phyloP scores from a whole-genome alignment of 2,113 vertebrate genomes.

The Erythrolamprus reginae region DNA sequence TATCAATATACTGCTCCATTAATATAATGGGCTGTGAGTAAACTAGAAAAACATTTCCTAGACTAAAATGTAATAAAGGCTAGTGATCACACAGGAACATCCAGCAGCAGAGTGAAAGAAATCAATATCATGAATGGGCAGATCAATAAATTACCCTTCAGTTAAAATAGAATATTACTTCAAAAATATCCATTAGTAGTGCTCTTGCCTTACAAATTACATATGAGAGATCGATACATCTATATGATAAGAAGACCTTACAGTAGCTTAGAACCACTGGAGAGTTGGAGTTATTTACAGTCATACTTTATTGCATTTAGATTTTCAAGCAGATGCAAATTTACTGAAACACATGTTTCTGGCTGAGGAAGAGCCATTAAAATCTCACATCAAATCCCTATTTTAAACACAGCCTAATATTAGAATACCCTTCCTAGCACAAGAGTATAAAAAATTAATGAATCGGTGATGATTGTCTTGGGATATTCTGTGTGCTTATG shows the following conservation, averaged over 20 bases:
- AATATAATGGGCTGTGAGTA: conserved; percentile 43
- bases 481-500: conserved; percentile 5
- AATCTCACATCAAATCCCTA: neutral
- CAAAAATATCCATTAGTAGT: conserved; percentile 45
- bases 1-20: conserved; percentile 62
- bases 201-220: conserved; percentile 51
- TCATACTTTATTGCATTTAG: neutral
- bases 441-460: conserved; percentile 40
- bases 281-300: conserved; percentile 19
- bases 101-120: conserved; percentile 39
- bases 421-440: conserved; percentile 12
- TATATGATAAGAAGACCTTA: conserved; percentile 18
- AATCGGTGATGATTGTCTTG: neutral
- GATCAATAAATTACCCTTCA: conserved; percentile 49
- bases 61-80: conserved; percentile 49
- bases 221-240: conserved; percentile 41
- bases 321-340: conserved; percentile 6
- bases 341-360: neutral
- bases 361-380: conserved; percentile 18
- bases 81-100: conserved; percentile 37
- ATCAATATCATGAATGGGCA: conserved; percentile 53
- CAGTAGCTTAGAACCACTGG: conserved; percentile 25
- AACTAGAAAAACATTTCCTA: conserved; percentile 36
- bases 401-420: conserved; percentile 34
- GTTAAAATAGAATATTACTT: conserved; percentile 40